Evolutionary conservation across 1,140 invertebrate species (phyloP).

Genomic region (Orius insidiosus): DNA sequence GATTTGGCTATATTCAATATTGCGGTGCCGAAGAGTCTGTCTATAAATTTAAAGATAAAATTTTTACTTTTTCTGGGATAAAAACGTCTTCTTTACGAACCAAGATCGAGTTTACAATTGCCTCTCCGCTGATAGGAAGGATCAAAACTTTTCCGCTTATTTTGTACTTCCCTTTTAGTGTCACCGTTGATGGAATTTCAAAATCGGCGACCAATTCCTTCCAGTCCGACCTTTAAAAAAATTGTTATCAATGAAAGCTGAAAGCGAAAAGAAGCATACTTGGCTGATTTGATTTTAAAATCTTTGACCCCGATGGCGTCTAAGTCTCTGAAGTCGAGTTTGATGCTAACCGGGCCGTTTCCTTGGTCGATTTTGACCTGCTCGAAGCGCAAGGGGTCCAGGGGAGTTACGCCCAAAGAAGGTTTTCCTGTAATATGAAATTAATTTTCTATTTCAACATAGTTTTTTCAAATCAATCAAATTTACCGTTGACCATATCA

Average conservation of each 20-base stretch:
- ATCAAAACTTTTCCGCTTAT: slow-evolving; percentile 22
- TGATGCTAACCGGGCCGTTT: slow-evolving; percentile 8
- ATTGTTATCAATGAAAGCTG: too few relatives aligned
- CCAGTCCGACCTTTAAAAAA: too few relatives aligned
- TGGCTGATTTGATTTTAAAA: slow-evolving; percentile 4
- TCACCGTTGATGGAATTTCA: neutral
- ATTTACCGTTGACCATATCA: slow-evolving; percentile 5
- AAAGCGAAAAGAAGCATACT: too few relatives aligned
- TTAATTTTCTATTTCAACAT: neutral
- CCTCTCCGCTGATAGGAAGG: slow-evolving; percentile 21
- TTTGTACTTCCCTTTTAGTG: slow-evolving; percentile 18
- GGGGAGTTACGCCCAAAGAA: slow-evolving; percentile 6
- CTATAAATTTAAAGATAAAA: slow-evolving; percentile 15
- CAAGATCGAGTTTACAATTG: slow-evolving; percentile 18
- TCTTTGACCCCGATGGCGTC: slow-evolving; percentile 5
- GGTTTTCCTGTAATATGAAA: slow-evolving; percentile 1
- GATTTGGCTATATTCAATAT: slow-evolving; percentile 10
- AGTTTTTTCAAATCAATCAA: neutral
- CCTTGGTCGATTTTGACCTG: slow-evolving; percentile 7
- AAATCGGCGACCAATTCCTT: too few relatives aligned
- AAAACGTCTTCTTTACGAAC: slow-evolving; percentile 15
- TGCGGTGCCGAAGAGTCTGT: slow-evolving; percentile 16
- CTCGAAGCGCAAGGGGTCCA: slow-evolving; percentile 8
- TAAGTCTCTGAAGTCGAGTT: slow-evolving; percentile 9
- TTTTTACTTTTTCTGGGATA: neutral